Percentiles rank a stretch among this genome's conserved stretches.
Conservation (phyloP, 2,113 vertebrate species). For the Entelurus aequoreus region DNA sequence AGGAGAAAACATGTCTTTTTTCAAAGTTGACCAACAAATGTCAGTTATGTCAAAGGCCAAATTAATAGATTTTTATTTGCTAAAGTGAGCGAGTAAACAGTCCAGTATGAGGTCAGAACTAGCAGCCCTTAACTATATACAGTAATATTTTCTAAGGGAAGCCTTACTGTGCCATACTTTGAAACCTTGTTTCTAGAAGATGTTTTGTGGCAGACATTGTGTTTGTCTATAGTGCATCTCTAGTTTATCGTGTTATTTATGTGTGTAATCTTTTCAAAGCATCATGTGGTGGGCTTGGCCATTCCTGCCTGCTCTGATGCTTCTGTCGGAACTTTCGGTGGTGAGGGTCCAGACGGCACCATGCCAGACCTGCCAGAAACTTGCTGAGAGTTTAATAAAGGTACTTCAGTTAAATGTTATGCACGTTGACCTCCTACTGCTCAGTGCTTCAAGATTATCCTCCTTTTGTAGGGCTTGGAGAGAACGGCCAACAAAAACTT, state of each 20-base stretch:
- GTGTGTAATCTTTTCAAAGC: slow-evolving; percentile 17
- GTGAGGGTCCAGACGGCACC: slow-evolving; percentile 73
- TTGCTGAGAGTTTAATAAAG: slow-evolving; percentile 82
- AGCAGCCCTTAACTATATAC: no score
- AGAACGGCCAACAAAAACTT: slow-evolving; percentile 89
- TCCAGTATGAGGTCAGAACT: no score
- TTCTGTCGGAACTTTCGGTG: slow-evolving; percentile 65
- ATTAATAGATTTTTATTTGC: no score
- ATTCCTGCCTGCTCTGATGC: slow-evolving; percentile 58
- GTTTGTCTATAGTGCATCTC: not conserved
- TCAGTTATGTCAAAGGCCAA: no score
- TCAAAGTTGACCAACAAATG: no score
- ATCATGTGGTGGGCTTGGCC: slow-evolving; percentile 66
- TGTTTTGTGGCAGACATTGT: not conserved
- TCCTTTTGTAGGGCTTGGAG: slow-evolving; percentile 81
- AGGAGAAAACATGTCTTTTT: no score
- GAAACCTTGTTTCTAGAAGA: no score
- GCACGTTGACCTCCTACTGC: not conserved
- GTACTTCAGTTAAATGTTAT: slow-evolving; percentile 50
- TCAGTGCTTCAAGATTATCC: not conserved
- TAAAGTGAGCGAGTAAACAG: no score
- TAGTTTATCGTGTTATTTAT: not conserved
- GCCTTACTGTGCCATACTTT: no score
- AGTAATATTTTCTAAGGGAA: no score
- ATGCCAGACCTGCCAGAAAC: slow-evolving; percentile 82